Percentiles rank a stretch among this genome's conserved stretches.
phyloP scores from a whole-genome alignment of 2,888 invertebrate species.

The Agrochola macilenta region DNA sequence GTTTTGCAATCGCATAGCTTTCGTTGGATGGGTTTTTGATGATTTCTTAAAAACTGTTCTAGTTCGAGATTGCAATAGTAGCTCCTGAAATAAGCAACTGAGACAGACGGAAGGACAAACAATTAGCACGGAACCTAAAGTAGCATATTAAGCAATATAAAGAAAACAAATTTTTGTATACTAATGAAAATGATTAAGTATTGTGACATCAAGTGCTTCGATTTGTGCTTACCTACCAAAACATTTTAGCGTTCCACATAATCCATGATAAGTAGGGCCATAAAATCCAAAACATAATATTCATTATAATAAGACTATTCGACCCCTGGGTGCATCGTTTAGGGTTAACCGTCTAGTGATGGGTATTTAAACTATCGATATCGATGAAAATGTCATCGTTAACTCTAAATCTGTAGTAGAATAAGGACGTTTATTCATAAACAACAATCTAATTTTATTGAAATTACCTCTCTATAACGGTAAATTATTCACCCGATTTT shows the following conservation, averaged over 20 bases:
- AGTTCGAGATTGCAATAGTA: background rate
- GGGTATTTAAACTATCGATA: constrained; percentile 43
- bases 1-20: background rate
- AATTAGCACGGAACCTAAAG: background rate
- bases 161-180: constrained; percentile 13
- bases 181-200: constrained; percentile 40
- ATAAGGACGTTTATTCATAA: constrained; percentile 2
- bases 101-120: background rate
- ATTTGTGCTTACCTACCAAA: constrained; percentile 48
- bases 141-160: no score
- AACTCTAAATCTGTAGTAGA: background rate
- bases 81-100: background rate
- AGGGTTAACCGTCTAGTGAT: constrained; percentile 70
- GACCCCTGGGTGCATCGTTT: constrained; percentile 80
- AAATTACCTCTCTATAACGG: constrained; percentile 1
- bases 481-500: background rate
- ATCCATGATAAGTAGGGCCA: constrained; percentile 65
- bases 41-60: background rate
- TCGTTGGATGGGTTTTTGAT: no score
- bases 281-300: constrained; percentile 76
- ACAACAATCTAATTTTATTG: background rate
- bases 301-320: constrained; percentile 78
- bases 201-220: constrained; percentile 35
- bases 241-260: constrained; percentile 53
- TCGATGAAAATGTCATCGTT: background rate